Percentiles rank a stretch among this genome's conserved stretches.
These are phyloP conservation scores for Eristalis tenax DNA, from an alignment of 2,888 invertebrate species.

Conservation along the genomic window DNA sequence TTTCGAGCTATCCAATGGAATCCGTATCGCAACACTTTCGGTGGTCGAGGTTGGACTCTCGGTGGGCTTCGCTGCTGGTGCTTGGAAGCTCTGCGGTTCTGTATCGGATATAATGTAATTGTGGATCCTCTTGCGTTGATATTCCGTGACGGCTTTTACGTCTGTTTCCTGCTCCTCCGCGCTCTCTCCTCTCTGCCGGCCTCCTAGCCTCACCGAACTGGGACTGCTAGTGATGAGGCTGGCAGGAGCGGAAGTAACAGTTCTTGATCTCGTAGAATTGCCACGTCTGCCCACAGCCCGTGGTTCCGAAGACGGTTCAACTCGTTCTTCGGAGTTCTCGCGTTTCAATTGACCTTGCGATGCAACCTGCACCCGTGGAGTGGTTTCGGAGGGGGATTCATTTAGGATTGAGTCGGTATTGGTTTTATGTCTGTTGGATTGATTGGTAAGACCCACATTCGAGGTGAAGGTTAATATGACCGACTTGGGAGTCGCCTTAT, in stretches of 20 bases:
- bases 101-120: constrained; percentile 79
- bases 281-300: constrained; percentile 5
- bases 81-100: constrained; percentile 81
- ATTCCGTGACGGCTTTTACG: constrained; percentile 48
- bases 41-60: constrained; percentile 56
- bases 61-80: constrained; percentile 74
- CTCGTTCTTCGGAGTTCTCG: constrained; percentile 42
- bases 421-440: constrained; percentile 57
- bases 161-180: background rate
- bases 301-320: constrained; percentile 11
- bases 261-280: constrained; percentile 36
- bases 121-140: constrained; percentile 76
- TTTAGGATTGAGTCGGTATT: constrained; percentile 53
- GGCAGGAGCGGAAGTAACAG: background rate
- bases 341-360: constrained; percentile 36
- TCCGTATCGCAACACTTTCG: constrained; percentile 55
- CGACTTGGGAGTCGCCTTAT: constrained; percentile 61
- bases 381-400: constrained; percentile 57
- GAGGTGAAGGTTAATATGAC: constrained; percentile 66
- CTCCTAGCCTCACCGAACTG: background rate
- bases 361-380: constrained; percentile 42
- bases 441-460: constrained; percentile 67
- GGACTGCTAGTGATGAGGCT: background rate
- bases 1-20: constrained; percentile 56
- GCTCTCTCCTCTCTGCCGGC: background rate